phyloP scores from a whole-genome alignment of 1,140 invertebrate genomes.

The Tetramorium parvispinum region DNA sequence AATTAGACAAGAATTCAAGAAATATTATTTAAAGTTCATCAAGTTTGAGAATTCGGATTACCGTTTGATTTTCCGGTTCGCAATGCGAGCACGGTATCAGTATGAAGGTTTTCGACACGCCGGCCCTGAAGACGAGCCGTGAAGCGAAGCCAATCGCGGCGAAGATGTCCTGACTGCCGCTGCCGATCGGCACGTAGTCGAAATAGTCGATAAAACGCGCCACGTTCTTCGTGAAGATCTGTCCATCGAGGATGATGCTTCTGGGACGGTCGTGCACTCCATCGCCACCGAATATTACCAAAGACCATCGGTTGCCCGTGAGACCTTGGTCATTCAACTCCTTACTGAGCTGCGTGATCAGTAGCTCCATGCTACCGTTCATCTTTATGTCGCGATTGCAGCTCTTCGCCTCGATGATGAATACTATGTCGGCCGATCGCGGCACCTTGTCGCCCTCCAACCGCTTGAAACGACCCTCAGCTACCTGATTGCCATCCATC shows the following conservation, averaged over 20 bases:
- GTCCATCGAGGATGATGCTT: constrained; percentile 89
- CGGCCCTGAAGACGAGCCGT: constrained; percentile 92
- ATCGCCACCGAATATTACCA: constrained; percentile 93
- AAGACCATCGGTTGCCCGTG: constrained; percentile 90
- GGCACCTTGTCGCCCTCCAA: constrained; percentile 86
- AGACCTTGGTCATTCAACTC: constrained; percentile 88
- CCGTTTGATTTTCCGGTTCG: constrained; percentile 89
- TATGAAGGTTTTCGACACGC: constrained; percentile 93
- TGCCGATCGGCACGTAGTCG: constrained; percentile 88
- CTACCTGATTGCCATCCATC: constrained; percentile 88
- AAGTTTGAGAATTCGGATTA: constrained; percentile 77
- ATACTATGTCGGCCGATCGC: constrained; percentile 92
- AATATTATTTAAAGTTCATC: background rate
- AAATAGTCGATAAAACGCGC: constrained; percentile 88
- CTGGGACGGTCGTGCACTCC: constrained; percentile 90
- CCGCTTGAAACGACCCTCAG: constrained; percentile 90
- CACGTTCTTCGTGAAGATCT: constrained; percentile 87
- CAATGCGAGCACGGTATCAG: constrained; percentile 93
- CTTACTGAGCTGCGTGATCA: constrained; percentile 89
- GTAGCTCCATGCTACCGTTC: constrained; percentile 88
- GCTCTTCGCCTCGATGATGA: constrained; percentile 94
- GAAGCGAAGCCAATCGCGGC: constrained; percentile 91
- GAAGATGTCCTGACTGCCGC: constrained; percentile 90
- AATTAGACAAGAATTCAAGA: background rate
- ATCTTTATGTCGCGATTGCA: constrained; percentile 91